Conservation (phyloP, 2,888 invertebrate species). For the Leptogaster cylindrica region DNA sequence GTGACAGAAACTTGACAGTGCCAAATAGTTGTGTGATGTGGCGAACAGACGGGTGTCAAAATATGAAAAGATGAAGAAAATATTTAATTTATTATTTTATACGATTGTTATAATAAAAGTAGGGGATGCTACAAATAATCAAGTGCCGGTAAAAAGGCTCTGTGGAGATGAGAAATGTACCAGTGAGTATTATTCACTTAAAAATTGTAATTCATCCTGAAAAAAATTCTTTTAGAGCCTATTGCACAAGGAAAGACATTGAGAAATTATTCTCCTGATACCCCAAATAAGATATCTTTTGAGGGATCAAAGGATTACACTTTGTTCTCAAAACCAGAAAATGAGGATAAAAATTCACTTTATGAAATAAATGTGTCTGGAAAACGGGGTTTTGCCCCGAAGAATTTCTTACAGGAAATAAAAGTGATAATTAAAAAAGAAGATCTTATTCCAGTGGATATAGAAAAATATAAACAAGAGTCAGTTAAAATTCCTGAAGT, state of each 20-base stretch:
- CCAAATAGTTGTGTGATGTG: constrained; percentile 46
- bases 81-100: constrained; percentile 44
- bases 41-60: constrained; percentile 44
- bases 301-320: constrained; percentile 65
- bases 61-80: constrained; percentile 47
- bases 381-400: constrained; percentile 71
- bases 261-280: constrained; percentile 65
- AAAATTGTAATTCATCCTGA: background rate
- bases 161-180: constrained; percentile 76
- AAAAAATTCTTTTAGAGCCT: constrained; percentile 49
- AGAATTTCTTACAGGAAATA: constrained; percentile 67
- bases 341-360: constrained; percentile 64
- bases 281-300: constrained; percentile 69
- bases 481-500: no score
- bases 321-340: constrained; percentile 76
- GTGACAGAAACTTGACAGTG: background rate
- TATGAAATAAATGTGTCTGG: constrained; percentile 77
- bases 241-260: constrained; percentile 67
- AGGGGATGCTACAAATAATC: constrained; percentile 53
- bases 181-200: constrained; percentile 64
- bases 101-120: constrained; percentile 54
- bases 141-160: constrained; percentile 71
- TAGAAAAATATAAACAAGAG: no score
- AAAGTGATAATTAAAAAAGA: constrained; percentile 63
- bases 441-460: constrained; percentile 56